Evolutionary conservation across 30 jellyfish, hydroid and myxozoan species (phyloP).

Genomic region (Clytia hemisphaerica): DNA sequence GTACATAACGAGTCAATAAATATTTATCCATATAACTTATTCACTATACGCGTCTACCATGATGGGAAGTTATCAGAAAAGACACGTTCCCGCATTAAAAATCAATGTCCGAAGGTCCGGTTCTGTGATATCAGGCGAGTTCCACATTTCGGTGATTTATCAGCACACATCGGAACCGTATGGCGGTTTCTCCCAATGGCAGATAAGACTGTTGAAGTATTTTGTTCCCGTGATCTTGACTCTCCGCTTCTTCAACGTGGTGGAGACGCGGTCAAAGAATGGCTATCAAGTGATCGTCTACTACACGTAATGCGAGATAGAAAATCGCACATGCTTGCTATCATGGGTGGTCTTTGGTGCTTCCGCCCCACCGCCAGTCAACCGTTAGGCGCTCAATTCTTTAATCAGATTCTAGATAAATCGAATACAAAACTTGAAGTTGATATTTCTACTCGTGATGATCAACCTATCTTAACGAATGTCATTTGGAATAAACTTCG

Average conservation of each 20-base stretch:
- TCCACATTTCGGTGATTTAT: slow-evolving; percentile 10
- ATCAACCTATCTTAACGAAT: background rate
- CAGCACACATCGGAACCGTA: background rate
- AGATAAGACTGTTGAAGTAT: slow-evolving; percentile 10
- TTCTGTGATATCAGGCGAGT: background rate
- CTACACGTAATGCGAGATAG: slow-evolving; percentile 18
- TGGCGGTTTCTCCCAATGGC: slow-evolving; percentile 15
- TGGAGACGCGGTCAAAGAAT: slow-evolving; percentile 5
- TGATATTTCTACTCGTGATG: too few relatives aligned
- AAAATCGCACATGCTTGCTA: background rate
- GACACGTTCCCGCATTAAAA: background rate
- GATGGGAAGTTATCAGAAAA: background rate
- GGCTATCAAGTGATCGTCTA: background rate
- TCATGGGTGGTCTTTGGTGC: slow-evolving; percentile 19
- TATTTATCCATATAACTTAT: background rate
- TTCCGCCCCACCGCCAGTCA: background rate
- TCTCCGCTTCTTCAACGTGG: slow-evolving; percentile 9
- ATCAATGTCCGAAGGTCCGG: background rate
- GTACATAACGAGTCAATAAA: background rate
- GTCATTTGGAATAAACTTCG: background rate
- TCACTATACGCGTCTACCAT: background rate
- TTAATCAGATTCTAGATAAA: background rate
- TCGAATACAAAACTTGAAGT: slow-evolving; percentile 8
- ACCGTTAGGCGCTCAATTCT: background rate
- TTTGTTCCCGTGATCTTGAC: slow-evolving; percentile 10